A percentile compares a stretch with the other conserved stretches of the same genome.
phyloP scores from a whole-genome alignment of 2,888 invertebrate species.

The Timema cristinae region DNA sequence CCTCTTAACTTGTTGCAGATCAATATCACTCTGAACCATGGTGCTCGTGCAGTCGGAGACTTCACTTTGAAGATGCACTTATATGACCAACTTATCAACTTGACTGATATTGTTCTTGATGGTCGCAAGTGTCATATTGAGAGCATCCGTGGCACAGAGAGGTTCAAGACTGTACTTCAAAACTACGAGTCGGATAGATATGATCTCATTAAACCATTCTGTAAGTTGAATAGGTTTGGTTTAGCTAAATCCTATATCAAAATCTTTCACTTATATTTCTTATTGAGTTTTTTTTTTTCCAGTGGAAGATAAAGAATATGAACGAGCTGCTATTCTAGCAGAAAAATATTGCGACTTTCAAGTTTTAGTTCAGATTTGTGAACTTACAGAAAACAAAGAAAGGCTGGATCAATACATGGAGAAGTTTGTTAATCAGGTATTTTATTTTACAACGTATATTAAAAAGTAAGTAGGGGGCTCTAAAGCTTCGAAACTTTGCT shows the following conservation, averaged over 20 bases:
- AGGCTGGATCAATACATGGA: conserved; percentile 68
- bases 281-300: conserved; percentile 22
- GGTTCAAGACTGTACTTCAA: conserved; percentile 55
- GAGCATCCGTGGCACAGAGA: conserved; percentile 57
- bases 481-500: too few relatives aligned
- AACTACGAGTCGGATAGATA: conserved; percentile 64
- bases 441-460: conserved; percentile 35
- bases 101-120: conserved; percentile 69
- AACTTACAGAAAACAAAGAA: conserved; percentile 65
- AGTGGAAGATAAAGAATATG: conserved; percentile 74
- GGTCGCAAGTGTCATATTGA: conserved; percentile 67
- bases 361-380: conserved; percentile 75
- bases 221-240: conserved; percentile 24
- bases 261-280: neutral
- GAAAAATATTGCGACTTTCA: conserved; percentile 90
- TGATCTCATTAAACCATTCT: conserved; percentile 57
- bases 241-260: neutral
- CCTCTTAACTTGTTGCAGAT: conserved; percentile 37
- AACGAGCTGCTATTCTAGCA: conserved; percentile 76
- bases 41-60: conserved; percentile 55
- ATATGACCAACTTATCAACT: conserved; percentile 64
- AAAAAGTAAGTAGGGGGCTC: conserved; percentile 22
- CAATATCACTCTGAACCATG: conserved; percentile 42
- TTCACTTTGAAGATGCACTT: conserved; percentile 53
- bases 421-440: conserved; percentile 58